Conservation (phyloP, 2,888 invertebrate genomes). For the Trachelus iudaicus region DNA sequence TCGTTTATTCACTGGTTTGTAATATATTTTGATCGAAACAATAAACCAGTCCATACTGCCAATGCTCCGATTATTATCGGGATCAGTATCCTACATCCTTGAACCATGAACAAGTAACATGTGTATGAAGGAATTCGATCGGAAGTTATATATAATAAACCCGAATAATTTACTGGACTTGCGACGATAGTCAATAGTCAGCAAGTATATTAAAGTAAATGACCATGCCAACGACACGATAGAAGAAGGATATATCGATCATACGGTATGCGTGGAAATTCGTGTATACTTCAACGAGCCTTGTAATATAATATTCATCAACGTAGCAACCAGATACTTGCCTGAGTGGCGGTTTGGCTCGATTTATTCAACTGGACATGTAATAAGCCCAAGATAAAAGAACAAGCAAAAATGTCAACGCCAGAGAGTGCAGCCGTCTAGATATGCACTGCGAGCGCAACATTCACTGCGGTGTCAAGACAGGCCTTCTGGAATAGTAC, state of each 20-base stretch:
- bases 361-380: background rate
- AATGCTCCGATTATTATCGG: too few species aligned
- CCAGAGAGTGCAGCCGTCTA: conserved; percentile 19
- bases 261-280: background rate
- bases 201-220: background rate
- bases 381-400: conserved; percentile 14
- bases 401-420: conserved; percentile 18
- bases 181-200: background rate
- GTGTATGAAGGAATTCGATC: background rate
- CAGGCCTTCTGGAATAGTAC: too few species aligned
- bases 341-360: conserved; percentile 1
- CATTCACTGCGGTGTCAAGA: conserved; percentile 29
- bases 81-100: background rate
- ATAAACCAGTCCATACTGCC: background rate
- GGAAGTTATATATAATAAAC: background rate
- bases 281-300: background rate
- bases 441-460: conserved; percentile 26
- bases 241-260: background rate
- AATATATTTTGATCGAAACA: background rate
- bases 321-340: background rate
- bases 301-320: conserved; percentile 1
- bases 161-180: background rate
- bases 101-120: background rate
- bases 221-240: background rate
- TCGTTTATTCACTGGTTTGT: background rate